Conservation (phyloP, 2,797 vertebrate genomes). For the Paedocypris micromegethes region DNA sequence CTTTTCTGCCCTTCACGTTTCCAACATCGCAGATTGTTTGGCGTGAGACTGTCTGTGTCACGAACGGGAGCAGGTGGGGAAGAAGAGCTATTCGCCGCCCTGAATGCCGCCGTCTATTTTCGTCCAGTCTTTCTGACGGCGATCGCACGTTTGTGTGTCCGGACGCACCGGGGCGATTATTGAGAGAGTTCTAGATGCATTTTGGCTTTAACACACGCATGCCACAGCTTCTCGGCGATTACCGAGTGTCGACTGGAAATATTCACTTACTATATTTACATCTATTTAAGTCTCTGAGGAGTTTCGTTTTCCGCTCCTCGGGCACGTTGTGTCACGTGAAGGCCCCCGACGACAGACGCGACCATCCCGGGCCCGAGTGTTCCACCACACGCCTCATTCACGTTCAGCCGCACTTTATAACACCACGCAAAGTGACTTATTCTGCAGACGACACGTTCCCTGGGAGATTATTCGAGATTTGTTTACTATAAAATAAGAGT, state of each 20-base stretch:
- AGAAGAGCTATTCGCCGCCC: slow-evolving; percentile 53
- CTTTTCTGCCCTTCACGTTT: slow-evolving; percentile 15
- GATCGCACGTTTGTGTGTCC: slow-evolving; percentile 36
- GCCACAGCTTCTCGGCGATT: not conserved
- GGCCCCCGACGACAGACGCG: too few relatives aligned
- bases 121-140: slow-evolving; percentile 42
- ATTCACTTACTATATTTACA: slow-evolving; percentile 9
- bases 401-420: too few relatives aligned
- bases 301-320: slow-evolving; percentile 8
- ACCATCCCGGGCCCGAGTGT: too few relatives aligned
- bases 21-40: slow-evolving; percentile 3
- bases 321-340: not conserved
- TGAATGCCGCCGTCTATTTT: slow-evolving; percentile 51
- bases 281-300: slow-evolving; percentile 1
- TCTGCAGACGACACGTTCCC: too few relatives aligned
- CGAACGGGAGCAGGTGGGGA: slow-evolving; percentile 70
- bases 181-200: not conserved
- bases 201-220: not conserved
- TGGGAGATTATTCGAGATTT: too few relatives aligned
- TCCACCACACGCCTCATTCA: too few relatives aligned
- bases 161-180: not conserved
- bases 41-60: too few relatives aligned
- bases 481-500: too few relatives aligned
- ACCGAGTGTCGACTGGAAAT: slow-evolving; percentile 7
- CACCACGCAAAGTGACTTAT: too few relatives aligned